phyloP scores from a whole-genome alignment of 1,140 invertebrate genomes.

The Aethina tumida region DNA sequence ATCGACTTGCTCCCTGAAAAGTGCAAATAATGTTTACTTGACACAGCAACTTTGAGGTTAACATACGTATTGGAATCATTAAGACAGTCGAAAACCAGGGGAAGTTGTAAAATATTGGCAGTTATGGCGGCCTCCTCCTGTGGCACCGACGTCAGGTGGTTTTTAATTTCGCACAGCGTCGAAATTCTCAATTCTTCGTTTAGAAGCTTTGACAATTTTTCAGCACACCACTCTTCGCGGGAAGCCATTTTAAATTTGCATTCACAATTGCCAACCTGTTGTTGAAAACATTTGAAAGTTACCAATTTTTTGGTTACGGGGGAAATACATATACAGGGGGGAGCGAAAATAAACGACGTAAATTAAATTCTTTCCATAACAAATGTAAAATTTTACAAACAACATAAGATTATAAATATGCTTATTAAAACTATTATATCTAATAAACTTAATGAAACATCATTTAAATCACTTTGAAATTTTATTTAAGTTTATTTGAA shows the following conservation, averaged over 20 bases:
- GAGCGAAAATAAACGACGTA: too few relatives aligned
- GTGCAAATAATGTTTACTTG: conserved; percentile 5
- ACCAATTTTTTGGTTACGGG: too few relatives aligned
- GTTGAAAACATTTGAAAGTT: too few relatives aligned
- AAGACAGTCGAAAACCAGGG: conserved; percentile 38
- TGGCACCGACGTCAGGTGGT: conserved; percentile 31
- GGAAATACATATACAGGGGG: too few relatives aligned
- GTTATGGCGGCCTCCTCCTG: conserved; percentile 30
- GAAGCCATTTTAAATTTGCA: conserved; percentile 25
- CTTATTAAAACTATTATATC: too few relatives aligned
- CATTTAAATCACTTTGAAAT: too few relatives aligned
- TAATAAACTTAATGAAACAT: too few relatives aligned
- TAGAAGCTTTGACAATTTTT: conserved; percentile 32
- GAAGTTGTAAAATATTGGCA: conserved; percentile 29
- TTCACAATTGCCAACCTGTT: too few relatives aligned
- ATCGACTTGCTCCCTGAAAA: conserved; percentile 40
- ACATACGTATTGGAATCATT: conserved; percentile 35
- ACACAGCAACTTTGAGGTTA: conserved; percentile 17
- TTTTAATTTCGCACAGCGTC: conserved; percentile 36
- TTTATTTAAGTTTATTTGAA: too few relatives aligned
- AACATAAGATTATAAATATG: too few relatives aligned
- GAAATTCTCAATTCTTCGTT: conserved; percentile 32
- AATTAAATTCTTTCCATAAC: too few relatives aligned
- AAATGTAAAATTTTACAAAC: too few relatives aligned
- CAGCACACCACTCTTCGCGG: conserved; percentile 36